These are phyloP conservation scores for Drosophila miranda DNA, from an alignment of 1,140 invertebrate species.

Conservation along the genomic window DNA sequence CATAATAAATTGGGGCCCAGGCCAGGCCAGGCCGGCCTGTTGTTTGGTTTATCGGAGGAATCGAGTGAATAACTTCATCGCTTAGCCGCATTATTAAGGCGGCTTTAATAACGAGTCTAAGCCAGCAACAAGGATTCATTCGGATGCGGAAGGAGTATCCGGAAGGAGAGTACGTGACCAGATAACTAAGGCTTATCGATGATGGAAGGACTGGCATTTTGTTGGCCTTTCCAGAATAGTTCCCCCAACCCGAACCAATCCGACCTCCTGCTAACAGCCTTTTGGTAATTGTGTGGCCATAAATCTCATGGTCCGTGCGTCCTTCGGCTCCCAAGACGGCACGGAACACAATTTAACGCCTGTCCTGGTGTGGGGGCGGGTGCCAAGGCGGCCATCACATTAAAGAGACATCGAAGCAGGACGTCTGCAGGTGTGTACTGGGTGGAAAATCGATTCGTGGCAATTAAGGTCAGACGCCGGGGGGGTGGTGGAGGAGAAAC, in stretches of 20 bases:
- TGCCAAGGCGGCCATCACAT: constrained; percentile 37
- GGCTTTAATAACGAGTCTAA: constrained; percentile 44
- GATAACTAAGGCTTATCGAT: constrained; percentile 54
- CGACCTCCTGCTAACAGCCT: constrained; percentile 31
- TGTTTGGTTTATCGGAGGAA: constrained; percentile 24
- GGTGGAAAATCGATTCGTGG: constrained; percentile 61
- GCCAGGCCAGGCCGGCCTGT: background rate
- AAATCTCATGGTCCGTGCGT: constrained; percentile 54
- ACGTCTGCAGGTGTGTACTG: constrained; percentile 37
- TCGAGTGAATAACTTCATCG: constrained; percentile 63
- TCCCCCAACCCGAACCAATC: constrained; percentile 6
- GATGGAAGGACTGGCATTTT: background rate
- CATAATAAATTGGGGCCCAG: constrained; percentile 54
- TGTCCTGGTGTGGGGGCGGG: constrained; percentile 35
- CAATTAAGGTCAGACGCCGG: constrained; percentile 64
- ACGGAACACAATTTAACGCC: constrained; percentile 53
- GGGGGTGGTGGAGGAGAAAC: constrained; percentile 22
- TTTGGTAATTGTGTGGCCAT: constrained; percentile 65
- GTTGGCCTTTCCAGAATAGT: constrained; percentile 24
- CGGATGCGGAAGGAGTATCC: constrained; percentile 1
- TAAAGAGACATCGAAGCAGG: constrained; percentile 37
- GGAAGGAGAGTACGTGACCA: constrained; percentile 45
- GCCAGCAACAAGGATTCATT: background rate
- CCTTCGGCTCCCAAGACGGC: constrained; percentile 37
- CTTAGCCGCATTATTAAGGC: constrained; percentile 63